Evolutionary conservation across 2,888 invertebrate species (phyloP), one percentile per base, ranked within the genome.

Genomic region (Ophion ventricosus): DNA sequence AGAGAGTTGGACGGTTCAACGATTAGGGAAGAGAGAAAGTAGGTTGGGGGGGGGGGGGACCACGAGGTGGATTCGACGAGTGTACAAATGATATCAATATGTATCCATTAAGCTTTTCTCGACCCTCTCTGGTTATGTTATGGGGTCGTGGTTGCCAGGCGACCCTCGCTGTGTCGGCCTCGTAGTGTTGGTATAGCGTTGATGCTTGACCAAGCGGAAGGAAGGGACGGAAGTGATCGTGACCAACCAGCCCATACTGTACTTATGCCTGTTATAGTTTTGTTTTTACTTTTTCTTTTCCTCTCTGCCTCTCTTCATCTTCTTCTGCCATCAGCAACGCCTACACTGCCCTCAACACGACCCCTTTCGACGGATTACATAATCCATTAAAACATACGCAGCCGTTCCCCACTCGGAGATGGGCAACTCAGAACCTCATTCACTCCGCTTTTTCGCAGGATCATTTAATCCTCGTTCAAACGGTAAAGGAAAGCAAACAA

Each of bases 61-160:
- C 59, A 23, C 25, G 49, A 25, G 67, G 14, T 82, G 82, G 85
- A 83, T 72, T 86, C 84, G 85, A 84, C 84, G 88, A 86, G 87
- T 86, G 88, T 90, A 88, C 89, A 89, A 91, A 91, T 90, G 90
- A 90, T 91, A 91, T 91, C 90, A 90, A 91, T 91, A 91, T 91
- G 90, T 91, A 91, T 90, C 91, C 90, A 91, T 91, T 91, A 90
- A 89, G 88, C 82, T 70, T 86, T 83, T 87, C 87, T 86, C 83
- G 85, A 80, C 80, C 82, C 82, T 85, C 66, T 35, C 63, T 26
- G 80, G 84, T 87, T 85, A 75, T 81, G 81, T 84, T 84, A 80
- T 85, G 78, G 87, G 87, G 85, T 80, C 83, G 82, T 67, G 84
- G 85, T 81, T 80, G 83, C 80, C 81, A 84, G 61, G 84, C 84